Conservation (phyloP, 1,140 invertebrate genomes). For the Aphelinus atriplicis region DNA sequence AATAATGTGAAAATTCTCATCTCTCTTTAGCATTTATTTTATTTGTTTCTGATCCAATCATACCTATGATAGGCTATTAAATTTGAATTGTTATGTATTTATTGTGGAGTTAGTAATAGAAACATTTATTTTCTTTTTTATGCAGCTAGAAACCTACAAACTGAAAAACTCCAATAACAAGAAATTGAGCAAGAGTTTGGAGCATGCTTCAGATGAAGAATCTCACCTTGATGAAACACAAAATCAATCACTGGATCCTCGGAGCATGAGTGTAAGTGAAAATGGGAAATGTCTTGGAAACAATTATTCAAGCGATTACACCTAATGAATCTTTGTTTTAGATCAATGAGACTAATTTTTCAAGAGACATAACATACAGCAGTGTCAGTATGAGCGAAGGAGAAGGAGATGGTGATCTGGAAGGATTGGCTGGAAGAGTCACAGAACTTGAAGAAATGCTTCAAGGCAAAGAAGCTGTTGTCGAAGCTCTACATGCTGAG, state of each 20-base stretch:
- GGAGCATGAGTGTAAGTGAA: slow-evolving; percentile 47
- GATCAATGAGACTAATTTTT: slow-evolving; percentile 52
- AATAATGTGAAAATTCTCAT: not conserved
- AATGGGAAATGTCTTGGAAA: not conserved
- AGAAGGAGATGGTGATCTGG: slow-evolving; percentile 61
- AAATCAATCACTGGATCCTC: slow-evolving; percentile 45
- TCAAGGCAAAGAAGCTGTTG: slow-evolving; percentile 59
- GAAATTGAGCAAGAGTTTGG: slow-evolving; percentile 24
- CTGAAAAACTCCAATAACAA: slow-evolving; percentile 37
- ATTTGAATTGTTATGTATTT: slow-evolving; percentile 4
- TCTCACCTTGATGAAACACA: slow-evolving; percentile 47
- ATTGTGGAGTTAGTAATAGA: not conserved
- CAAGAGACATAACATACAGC: slow-evolving; percentile 54
- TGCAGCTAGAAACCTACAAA: slow-evolving; percentile 54
- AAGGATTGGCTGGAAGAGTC: slow-evolving; percentile 59
- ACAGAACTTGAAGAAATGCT: slow-evolving; percentile 58
- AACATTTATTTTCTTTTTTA: not conserved
- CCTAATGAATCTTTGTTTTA: slow-evolving; percentile 31
- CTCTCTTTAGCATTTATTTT: not conserved
- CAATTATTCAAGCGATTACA: no score
- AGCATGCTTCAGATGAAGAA: slow-evolving; percentile 53
- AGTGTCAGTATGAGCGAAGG: slow-evolving; percentile 63
- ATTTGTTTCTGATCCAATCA: no score
- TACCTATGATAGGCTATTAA: no score
- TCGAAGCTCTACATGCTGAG: slow-evolving; percentile 59